phyloP scores from a whole-genome alignment of 2,797 vertebrate genomes.

The Urosaurus nigricauda region DNA sequence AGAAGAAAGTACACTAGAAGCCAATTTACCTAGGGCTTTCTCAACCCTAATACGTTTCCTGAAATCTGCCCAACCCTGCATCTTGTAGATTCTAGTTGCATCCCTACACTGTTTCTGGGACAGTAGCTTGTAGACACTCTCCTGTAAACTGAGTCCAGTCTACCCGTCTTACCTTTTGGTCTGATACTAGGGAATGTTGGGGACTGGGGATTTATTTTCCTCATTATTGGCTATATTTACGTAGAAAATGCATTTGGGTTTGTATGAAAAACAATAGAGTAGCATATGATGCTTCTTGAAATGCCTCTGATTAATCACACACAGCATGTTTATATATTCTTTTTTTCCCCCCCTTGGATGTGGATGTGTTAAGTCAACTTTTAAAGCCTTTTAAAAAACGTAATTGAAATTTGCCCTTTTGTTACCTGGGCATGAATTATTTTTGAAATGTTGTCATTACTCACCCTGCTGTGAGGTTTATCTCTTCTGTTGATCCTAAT shows the following conservation, averaged over 20 bases:
- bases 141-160: background rate
- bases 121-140: background rate
- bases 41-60: no score
- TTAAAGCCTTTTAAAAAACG: constrained; percentile 62
- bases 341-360: constrained; percentile 40
- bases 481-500: constrained; percentile 81
- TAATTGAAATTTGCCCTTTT: constrained; percentile 81
- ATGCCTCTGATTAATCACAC: constrained; percentile 68
- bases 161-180: background rate
- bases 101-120: background rate
- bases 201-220: constrained; percentile 10
- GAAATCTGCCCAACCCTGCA: background rate
- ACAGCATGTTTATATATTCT: constrained; percentile 47
- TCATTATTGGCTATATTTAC: constrained; percentile 54
- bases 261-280: constrained; percentile 58
- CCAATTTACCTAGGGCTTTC: background rate
- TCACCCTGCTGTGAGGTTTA: constrained; percentile 79
- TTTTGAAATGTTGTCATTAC: constrained; percentile 77
- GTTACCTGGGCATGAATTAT: constrained; percentile 79
- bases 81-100: background rate
- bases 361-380: constrained; percentile 64
- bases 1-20: background rate
- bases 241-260: constrained; percentile 51
- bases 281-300: constrained; percentile 60
- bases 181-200: background rate